These are phyloP conservation scores for Oreocharis arfaki DNA, from an alignment of 2,113 vertebrate genomes.

Conservation along the genomic window DNA sequence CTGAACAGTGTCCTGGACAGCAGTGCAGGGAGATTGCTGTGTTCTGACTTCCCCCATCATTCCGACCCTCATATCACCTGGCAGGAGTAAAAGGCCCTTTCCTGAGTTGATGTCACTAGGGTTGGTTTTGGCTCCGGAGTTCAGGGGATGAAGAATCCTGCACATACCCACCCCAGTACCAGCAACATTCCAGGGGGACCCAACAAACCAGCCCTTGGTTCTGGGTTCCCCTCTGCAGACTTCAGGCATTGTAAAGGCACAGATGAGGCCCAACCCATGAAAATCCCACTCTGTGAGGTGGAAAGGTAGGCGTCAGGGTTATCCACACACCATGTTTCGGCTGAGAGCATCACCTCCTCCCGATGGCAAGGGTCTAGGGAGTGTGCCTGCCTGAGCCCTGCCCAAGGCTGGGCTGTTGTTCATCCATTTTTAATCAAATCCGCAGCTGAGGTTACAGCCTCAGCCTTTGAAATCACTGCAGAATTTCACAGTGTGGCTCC, in stretches of 20 bases:
- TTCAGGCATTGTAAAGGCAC: background rate
- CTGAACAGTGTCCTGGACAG: background rate
- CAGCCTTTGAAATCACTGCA: background rate
- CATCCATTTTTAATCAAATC: background rate
- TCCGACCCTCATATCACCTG: background rate
- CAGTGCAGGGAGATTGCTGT: background rate
- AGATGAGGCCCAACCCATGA: background rate
- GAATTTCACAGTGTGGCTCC: background rate
- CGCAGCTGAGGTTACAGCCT: background rate
- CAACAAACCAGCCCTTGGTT: background rate
- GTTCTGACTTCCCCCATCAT: fast-evolving
- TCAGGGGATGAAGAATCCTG: background rate
- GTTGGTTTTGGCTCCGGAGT: background rate
- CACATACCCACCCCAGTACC: fast-evolving
- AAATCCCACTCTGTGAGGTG: background rate
- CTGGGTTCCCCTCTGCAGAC: background rate
- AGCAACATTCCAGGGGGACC: background rate
- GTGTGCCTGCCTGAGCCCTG: background rate
- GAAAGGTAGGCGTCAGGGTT: background rate
- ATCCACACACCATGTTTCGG: fast-evolving
- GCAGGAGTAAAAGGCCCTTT: background rate
- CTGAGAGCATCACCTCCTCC: background rate
- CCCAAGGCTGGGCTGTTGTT: background rate
- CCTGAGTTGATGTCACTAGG: background rate
- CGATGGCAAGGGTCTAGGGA: fast-evolving